Conservation (phyloP, 2,113 vertebrate genomes). For the Carassius carassius region DNA sequence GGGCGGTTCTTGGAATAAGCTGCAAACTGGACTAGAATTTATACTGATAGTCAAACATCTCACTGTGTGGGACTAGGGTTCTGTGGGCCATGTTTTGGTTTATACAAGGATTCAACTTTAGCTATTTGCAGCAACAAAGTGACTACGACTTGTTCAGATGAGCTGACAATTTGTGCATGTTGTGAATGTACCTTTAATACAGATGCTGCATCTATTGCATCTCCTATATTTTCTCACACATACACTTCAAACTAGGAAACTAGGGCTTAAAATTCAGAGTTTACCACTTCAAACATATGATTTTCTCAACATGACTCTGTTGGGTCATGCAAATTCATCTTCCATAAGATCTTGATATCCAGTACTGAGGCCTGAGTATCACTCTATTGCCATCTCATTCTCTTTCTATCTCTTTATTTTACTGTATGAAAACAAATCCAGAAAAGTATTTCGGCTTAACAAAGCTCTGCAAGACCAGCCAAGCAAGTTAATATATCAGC, state of each 20-base stretch:
- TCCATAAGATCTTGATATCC: not conserved
- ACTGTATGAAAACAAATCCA: conserved; percentile 10
- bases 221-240: not conserved
- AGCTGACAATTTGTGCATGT: too few species aligned
- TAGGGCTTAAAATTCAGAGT: too few species aligned
- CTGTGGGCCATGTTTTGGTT: not conserved
- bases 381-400: not conserved
- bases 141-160: not conserved
- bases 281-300: too few species aligned
- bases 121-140: not conserved
- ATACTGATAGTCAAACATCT: not conserved
- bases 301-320: too few species aligned
- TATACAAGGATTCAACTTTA: not conserved
- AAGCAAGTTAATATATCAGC: not conserved
- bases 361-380: not conserved
- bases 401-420: conserved; percentile 8
- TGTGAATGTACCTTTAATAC: not conserved
- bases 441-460: not conserved
- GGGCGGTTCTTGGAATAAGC: not conserved
- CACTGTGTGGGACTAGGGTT: not conserved
- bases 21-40: not conserved
- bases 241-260: too few species aligned
- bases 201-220: not conserved
- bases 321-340: not conserved
- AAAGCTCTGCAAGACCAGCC: not conserved